phyloP scores from a whole-genome alignment of 2,888 invertebrate species.

The Acanthoscelides obtectus region DNA sequence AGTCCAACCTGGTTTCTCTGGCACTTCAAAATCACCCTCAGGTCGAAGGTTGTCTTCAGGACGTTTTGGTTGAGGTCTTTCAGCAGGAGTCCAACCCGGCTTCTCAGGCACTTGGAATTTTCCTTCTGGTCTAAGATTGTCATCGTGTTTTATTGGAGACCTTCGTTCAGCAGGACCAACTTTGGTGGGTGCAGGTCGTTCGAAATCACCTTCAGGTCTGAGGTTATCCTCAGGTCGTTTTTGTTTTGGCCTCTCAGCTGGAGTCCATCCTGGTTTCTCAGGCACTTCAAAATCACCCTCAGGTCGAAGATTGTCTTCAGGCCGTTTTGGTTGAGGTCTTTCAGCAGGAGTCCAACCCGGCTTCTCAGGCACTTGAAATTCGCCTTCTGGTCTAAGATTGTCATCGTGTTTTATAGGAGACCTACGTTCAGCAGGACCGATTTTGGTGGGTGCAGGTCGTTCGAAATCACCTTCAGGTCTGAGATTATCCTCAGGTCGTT shows the following conservation, averaged over 20 bases:
- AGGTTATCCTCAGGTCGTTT: conserved; percentile 49
- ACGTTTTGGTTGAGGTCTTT: conserved; percentile 46
- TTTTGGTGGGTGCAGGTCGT: conserved; percentile 42
- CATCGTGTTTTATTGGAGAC: conserved; percentile 48
- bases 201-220: conserved; percentile 47
- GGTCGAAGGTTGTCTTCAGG: conserved; percentile 43
- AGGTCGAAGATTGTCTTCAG: conserved; percentile 50
- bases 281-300: conserved; percentile 50
- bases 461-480: conserved; percentile 47
- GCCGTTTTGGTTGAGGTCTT: conserved; percentile 42
- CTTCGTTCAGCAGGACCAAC: conserved; percentile 44
- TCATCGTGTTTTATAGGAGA: conserved; percentile 38
- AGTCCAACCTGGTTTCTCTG: conserved; percentile 45
- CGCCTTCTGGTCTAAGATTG: conserved; percentile 47
- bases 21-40: conserved; percentile 41
- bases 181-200: conserved; percentile 47
- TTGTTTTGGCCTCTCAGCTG: conserved; percentile 40
- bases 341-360: conserved; percentile 46
- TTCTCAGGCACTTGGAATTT: conserved; percentile 52
- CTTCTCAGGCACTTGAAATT: conserved; percentile 49
- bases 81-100: conserved; percentile 45
- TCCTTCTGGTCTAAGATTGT: conserved; percentile 55
- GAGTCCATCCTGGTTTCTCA: conserved; percentile 39
- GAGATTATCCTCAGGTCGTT: conserved; percentile 47
- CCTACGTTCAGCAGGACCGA: conserved; percentile 37